Evolutionary conservation across 2,797 vertebrate genomes (phyloP).

Genomic region (Rhinogobio ventralis): DNA sequence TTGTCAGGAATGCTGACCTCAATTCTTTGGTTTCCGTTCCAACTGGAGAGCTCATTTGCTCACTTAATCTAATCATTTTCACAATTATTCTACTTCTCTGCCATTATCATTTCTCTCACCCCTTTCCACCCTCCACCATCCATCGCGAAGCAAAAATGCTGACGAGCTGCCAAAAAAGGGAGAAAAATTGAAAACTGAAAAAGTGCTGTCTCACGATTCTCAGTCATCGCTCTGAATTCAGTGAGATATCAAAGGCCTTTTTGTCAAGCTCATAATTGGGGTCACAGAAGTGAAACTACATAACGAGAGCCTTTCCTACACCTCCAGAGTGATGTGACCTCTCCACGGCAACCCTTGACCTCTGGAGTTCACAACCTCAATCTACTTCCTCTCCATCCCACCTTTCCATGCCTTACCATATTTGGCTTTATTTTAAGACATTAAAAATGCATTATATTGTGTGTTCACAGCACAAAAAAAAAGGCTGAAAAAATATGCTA

Average conservation of each 20-base stretch:
- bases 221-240: slow-evolving; percentile 22
- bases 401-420: not conserved
- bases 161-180: slow-evolving; percentile 14
- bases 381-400: slow-evolving; percentile 23
- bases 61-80: slow-evolving; percentile 67
- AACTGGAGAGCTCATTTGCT: slow-evolving; percentile 67
- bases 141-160: slow-evolving; percentile 31
- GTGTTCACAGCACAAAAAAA: not conserved
- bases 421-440: not conserved
- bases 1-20: slow-evolving; percentile 77
- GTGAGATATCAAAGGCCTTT: slow-evolving; percentile 48
- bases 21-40: slow-evolving; percentile 71
- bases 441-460: not conserved
- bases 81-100: slow-evolving; percentile 59
- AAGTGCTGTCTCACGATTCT: slow-evolving; percentile 38
- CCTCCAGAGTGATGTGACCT: slow-evolving; percentile 21
- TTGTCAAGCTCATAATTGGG: slow-evolving; percentile 60
- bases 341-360: slow-evolving; percentile 6
- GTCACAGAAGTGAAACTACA: slow-evolving; percentile 46
- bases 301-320: slow-evolving; percentile 43
- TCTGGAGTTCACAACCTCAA: slow-evolving; percentile 38
- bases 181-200: slow-evolving; percentile 34
- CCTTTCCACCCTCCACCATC: not conserved
- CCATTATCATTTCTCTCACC: slow-evolving; percentile 46
- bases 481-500: not conserved